Base-by-base conservation (phyloP, 2,888 invertebrate genomes). In the Eupithecia vulgata region DNA sequence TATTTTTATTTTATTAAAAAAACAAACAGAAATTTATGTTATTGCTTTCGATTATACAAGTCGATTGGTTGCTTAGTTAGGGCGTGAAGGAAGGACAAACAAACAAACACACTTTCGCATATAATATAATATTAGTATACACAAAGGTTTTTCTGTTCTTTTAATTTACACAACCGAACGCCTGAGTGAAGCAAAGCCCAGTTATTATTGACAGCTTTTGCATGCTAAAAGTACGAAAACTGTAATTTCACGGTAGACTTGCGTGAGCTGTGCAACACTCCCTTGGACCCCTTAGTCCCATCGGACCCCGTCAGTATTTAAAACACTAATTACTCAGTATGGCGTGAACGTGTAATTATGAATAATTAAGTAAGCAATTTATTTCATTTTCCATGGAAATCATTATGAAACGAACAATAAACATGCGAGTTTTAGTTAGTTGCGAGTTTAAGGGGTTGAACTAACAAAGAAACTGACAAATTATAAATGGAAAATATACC, bases 231-330 rank as follows among this genome's bases (percentile, higher is more conserved):
- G 67, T 78, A 76, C 75, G 76, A 77, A 76, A 76, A 77, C 75
- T 68, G 59, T 76, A 72, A 77, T 79, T 78, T 78, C 70, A 81
- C 75, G 75, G 78, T 78, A 59, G 71, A 68, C 67, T 68, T 75
- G 76, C 79, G 79, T 80, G 77, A 79, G 72, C 74, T 65, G 5
- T 21, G 21, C 15, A n/a, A 15, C 62, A 35, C 34, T 40, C 65
- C 13, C 25, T 57, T 57, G 25, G 57, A 45, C 1, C 65, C 65
- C 40, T 13, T 8, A 35, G 61, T 37, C 64, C 65, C 40, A 21
- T 13, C 21, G 37, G 25, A 61, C 61, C 25, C 65, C 40, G 17
- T 64, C 12, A 42, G 65, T 64, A 21, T 37, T 37, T 15, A 61
- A 52, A 35, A 12, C n/a, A 37, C 40, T 40, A 42, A 65, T 65